Percentiles rank a stretch among this genome's conserved stretches.
phyloP scores from a whole-genome alignment of 2,113 vertebrate species.

The Carettochelys insculpta region DNA sequence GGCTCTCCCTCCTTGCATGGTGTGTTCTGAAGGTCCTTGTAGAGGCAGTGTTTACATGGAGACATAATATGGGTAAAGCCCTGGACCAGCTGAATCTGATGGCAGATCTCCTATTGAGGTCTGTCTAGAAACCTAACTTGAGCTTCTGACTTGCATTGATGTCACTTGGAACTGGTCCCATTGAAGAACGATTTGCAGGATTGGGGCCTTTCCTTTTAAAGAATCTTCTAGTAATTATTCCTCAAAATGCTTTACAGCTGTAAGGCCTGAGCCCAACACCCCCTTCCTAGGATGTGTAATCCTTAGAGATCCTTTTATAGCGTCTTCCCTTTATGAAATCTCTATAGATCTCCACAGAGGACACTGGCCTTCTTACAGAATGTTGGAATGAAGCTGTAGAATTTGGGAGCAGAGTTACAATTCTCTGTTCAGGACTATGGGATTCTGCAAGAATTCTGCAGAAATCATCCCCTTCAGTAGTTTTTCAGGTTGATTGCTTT shows the following conservation, averaged over 20 bases:
- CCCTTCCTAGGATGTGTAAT: rapidly evolving
- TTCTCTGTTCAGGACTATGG: neutral
- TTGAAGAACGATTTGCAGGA: neutral
- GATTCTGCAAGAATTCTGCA: neutral
- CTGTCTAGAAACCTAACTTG: neutral
- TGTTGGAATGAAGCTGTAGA: neutral
- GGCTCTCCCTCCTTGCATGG: neutral
- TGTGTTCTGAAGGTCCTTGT: rapidly evolving
- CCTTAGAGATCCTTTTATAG: neutral
- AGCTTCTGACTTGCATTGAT: neutral
- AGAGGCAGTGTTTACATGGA: rapidly evolving
- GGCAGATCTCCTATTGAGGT: rapidly evolving
- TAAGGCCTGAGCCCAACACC: neutral
- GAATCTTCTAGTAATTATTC: neutral
- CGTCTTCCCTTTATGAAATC: constrained; percentile 2
- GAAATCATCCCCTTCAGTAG: neutral
- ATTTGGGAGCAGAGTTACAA: neutral
- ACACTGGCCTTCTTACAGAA: neutral
- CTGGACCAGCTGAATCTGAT: neutral
- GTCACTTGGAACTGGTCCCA: neutral
- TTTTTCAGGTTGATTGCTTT: neutral
- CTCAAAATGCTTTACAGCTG: neutral
- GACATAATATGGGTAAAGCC: neutral
- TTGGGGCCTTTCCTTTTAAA: neutral
- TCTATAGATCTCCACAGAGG: neutral